Conservation (phyloP, 2,888 invertebrate genomes). For the Xylota segnis region DNA sequence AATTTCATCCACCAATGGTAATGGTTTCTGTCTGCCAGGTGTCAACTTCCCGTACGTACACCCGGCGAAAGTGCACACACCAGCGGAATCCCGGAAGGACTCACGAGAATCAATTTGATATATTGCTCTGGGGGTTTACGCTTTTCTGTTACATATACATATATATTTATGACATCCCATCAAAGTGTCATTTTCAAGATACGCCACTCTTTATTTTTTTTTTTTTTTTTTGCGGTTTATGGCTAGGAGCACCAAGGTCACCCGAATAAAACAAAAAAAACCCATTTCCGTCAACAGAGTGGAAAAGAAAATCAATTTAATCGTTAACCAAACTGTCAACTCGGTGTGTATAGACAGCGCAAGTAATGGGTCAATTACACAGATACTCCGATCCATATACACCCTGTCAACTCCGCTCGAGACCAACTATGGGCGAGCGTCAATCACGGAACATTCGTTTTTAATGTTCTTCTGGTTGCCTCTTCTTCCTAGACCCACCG, state of each 20-base stretch:
- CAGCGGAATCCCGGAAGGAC: background rate
- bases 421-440: background rate
- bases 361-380: constrained; percentile 10
- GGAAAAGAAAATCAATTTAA: constrained; percentile 1
- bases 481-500: background rate
- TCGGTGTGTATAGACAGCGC: background rate
- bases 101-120: constrained; percentile 25
- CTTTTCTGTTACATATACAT: background rate
- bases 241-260: background rate
- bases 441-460: constrained; percentile 1
- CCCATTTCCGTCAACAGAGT: background rate
- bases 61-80: background rate
- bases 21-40: constrained; percentile 23
- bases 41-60: background rate
- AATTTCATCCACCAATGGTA: constrained; percentile 28
- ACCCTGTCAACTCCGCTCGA: background rate
- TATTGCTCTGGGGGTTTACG: constrained; percentile 4
- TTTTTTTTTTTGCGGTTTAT: background rate
- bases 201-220: background rate
- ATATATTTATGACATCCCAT: constrained; percentile 32
- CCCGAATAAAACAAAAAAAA: background rate
- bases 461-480: background rate
- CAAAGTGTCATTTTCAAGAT: constrained; percentile 27
- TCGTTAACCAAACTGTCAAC: constrained; percentile 11
- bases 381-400: constrained; percentile 8